A percentile compares a stretch with the other conserved stretches of the same genome.
Evolutionary conservation across 37 sponge, comb jelly and placozoan genomes (phyloP).

Genomic region (Bolinopsis microptera): DNA sequence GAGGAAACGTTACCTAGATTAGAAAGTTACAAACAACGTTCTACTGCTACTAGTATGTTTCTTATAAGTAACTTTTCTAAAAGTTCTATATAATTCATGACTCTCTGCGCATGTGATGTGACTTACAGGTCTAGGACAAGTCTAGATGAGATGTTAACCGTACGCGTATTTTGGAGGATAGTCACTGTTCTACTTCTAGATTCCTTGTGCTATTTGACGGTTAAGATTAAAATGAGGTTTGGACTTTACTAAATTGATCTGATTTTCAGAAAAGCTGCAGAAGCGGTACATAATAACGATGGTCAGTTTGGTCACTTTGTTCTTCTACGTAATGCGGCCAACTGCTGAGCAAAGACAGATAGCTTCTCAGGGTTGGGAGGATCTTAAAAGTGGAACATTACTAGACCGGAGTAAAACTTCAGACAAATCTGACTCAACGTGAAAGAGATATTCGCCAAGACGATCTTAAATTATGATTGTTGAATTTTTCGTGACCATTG

Average conservation of each 20-base stretch:
- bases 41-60: background rate
- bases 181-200: background rate
- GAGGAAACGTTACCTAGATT: constrained; percentile 52
- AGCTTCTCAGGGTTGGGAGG: background rate
- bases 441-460: background rate
- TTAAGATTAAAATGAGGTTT: too few species aligned
- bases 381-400: background rate
- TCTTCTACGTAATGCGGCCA: constrained; percentile 1
- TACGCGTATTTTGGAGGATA: background rate
- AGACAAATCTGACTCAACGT: background rate
- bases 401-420: background rate
- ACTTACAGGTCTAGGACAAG: background rate
- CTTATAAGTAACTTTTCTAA: background rate
- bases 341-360: background rate
- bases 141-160: background rate
- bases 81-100: too few species aligned
- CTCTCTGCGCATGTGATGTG: too few species aligned
- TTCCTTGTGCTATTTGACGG: too few species aligned
- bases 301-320: background rate
- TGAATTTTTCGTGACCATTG: too few species aligned
- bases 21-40: background rate
- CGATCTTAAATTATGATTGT: too few species aligned
- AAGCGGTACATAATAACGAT: background rate
- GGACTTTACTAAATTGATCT: too few species aligned
- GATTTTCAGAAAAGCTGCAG: background rate